These are phyloP conservation scores for Corbicula japonica DNA, from an alignment of 2,888 invertebrate species.

Conservation along the genomic window DNA sequence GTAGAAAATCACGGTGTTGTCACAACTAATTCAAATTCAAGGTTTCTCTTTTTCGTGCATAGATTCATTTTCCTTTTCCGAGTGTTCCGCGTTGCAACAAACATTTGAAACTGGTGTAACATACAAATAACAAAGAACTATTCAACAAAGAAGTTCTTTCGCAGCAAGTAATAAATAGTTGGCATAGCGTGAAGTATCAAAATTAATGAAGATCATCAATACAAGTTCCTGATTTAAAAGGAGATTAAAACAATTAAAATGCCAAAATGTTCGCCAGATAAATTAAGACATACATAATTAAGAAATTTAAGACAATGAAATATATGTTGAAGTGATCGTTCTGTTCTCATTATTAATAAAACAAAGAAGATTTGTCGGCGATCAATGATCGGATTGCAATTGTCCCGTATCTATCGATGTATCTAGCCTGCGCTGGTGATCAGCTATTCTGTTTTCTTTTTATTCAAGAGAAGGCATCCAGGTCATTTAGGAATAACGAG, in stretches of 20 bases:
- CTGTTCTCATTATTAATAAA: conserved; percentile 29
- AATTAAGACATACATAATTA: conserved; percentile 43
- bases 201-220: neutral
- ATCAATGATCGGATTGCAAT: conserved; percentile 28
- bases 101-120: too few relatives aligned
- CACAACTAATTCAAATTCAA: neutral
- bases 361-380: conserved; percentile 31
- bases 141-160: neutral
- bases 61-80: too few relatives aligned
- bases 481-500: too few relatives aligned
- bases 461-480: too few relatives aligned
- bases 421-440: too few relatives aligned
- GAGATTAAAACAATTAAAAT: conserved; percentile 17
- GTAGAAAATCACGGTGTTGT: neutral
- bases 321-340: neutral
- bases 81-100: too few relatives aligned
- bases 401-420: too few relatives aligned
- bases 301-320: conserved; percentile 35
- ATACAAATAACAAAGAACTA: too few relatives aligned
- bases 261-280: conserved; percentile 7
- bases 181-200: neutral
- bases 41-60: neutral
- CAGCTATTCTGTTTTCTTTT: too few relatives aligned
- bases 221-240: neutral
- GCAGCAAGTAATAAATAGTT: neutral